phyloP scores from a whole-genome alignment of 2,888 invertebrate genomes.

The Linyphia triangularis region DNA sequence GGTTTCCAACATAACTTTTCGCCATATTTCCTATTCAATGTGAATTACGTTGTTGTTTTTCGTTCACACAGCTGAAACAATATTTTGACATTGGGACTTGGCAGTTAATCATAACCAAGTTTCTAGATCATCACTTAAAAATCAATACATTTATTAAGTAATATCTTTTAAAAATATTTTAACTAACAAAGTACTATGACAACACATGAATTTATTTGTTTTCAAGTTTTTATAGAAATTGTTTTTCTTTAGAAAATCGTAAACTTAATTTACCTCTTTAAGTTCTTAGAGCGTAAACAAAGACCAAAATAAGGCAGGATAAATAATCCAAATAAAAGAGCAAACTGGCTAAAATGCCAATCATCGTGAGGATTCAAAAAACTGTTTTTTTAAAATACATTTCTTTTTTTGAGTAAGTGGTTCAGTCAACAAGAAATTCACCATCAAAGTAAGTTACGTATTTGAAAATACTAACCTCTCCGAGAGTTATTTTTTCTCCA shows the following conservation, averaged over 20 bases:
- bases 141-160: too few species aligned
- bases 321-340: conserved; percentile 33
- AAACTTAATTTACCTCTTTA: not conserved
- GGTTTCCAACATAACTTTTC: too few species aligned
- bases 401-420: conserved; percentile 60
- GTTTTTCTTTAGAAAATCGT: not conserved
- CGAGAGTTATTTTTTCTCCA: not conserved
- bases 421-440: conserved; percentile 63
- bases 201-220: not conserved
- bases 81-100: too few species aligned
- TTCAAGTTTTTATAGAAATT: not conserved
- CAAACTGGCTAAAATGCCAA: conserved; percentile 41
- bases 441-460: conserved; percentile 29
- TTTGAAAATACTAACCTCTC: not conserved
- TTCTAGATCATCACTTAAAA: too few species aligned
- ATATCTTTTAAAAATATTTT: not conserved
- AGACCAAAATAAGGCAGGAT: conserved; percentile 33
- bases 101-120: too few species aligned
- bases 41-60: too few species aligned
- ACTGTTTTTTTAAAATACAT: conserved; percentile 8
- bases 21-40: too few species aligned
- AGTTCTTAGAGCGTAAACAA: conserved; percentile 44
- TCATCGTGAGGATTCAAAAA: conserved; percentile 63
- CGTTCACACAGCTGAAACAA: too few species aligned
- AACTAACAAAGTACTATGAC: not conserved